phyloP scores from a whole-genome alignment of 2,888 invertebrate genomes.

The Choreutis nemorana region DNA sequence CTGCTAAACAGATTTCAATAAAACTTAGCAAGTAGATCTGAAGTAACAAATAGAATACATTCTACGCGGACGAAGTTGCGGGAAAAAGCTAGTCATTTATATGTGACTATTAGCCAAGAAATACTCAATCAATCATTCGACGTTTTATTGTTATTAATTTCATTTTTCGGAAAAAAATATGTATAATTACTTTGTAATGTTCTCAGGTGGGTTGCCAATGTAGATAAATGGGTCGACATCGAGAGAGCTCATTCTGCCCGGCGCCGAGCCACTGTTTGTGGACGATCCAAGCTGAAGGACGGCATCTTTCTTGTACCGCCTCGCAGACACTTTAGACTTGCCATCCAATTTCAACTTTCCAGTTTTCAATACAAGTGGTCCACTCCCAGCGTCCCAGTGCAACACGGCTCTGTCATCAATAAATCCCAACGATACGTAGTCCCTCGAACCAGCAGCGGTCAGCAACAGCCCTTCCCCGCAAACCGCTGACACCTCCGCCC shows the following conservation, averaged over 20 bases:
- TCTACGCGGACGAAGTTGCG: too few species aligned
- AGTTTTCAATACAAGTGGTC: constrained; percentile 38
- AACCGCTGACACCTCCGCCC: constrained; percentile 52
- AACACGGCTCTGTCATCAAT: constrained; percentile 38
- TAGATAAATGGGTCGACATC: constrained; percentile 49
- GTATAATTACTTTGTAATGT: constrained; percentile 43
- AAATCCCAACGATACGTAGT: constrained; percentile 56
- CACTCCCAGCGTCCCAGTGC: constrained; percentile 51
- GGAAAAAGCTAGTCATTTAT: too few species aligned
- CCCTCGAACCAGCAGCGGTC: constrained; percentile 45
- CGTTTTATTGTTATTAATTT: too few species aligned
- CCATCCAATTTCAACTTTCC: constrained; percentile 43
- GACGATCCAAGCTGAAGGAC: constrained; percentile 41
- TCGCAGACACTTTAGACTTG: constrained; percentile 42
- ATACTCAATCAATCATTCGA: too few species aligned
- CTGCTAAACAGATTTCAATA: too few species aligned
- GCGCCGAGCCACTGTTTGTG: constrained; percentile 36
- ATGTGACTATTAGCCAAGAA: too few species aligned
- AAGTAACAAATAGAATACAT: too few species aligned
- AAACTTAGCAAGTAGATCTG: too few species aligned
- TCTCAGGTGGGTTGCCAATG: constrained; percentile 46
- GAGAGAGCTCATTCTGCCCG: constrained; percentile 48
- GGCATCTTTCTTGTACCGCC: constrained; percentile 51
- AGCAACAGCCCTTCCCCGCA: constrained; percentile 46
- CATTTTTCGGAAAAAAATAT: too few species aligned